Evolutionary conservation across 2,113 vertebrate species (phyloP).

Genomic region (Numida meleagris): DNA sequence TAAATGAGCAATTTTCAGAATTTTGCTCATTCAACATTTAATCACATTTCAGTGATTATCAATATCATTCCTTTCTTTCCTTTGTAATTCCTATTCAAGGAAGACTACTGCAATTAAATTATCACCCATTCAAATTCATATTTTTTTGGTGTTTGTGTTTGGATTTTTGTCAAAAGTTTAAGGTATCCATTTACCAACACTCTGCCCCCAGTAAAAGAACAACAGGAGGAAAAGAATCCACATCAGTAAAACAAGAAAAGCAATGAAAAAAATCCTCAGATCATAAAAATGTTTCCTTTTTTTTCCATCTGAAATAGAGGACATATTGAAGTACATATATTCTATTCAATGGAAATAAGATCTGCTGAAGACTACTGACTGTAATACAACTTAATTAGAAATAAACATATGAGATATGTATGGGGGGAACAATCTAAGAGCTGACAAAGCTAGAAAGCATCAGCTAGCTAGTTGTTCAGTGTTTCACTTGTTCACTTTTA

Average conservation of each 20-base stretch:
- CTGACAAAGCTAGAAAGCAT: neutral
- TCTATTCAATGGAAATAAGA: neutral
- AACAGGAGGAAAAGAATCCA: neutral
- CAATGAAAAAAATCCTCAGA: neutral
- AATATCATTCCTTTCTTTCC: neutral
- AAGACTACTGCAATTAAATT: neutral
- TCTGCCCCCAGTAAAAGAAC: neutral
- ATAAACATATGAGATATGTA: rapidly evolving
- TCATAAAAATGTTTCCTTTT: neutral
- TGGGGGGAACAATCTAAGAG: neutral
- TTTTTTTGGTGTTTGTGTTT: rapidly evolving
- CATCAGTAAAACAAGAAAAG: neutral
- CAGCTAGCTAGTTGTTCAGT: neutral
- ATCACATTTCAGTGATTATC: neutral
- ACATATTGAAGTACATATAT: neutral
- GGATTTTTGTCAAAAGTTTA: neutral
- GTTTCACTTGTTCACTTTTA: conserved; percentile 52
- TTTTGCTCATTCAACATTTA: neutral
- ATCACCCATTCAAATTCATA: neutral
- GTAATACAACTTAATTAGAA: neutral
- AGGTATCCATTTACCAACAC: neutral
- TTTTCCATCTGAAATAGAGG: neutral
- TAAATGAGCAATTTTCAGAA: neutral
- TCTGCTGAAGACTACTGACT: neutral
- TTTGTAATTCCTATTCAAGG: neutral